Percentiles rank a stretch among this genome's conserved stretches.
Conservation (phyloP, 1,140 invertebrate species). For the Teleogryllus occipitalis region DNA sequence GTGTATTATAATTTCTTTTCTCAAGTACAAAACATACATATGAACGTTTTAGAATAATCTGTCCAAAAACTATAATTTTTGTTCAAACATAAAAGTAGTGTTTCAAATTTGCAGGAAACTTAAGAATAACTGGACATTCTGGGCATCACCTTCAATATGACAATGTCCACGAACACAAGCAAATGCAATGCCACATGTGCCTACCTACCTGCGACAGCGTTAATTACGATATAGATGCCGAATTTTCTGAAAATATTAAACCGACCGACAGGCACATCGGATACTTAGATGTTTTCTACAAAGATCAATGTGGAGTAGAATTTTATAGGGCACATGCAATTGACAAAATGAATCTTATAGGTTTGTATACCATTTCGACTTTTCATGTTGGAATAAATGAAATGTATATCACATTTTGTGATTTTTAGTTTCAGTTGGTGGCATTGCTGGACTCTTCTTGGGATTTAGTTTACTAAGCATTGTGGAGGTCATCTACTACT, state of each 20-base stretch:
- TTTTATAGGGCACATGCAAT: not conserved
- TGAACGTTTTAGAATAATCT: too few relatives aligned
- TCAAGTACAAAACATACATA: too few relatives aligned
- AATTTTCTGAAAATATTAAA: not conserved
- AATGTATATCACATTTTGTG: conserved; percentile 7
- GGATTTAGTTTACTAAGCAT: conserved; percentile 65
- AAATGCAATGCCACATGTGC: not conserved
- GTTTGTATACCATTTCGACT: not conserved
- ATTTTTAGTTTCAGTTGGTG: conserved; percentile 53
- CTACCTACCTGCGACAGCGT: not conserved
- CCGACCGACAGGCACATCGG: not conserved
- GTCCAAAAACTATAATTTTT: too few relatives aligned
- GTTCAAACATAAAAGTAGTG: too few relatives aligned
- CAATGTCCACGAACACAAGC: too few relatives aligned
- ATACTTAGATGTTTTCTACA: not conserved
- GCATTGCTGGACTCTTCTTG: conserved; percentile 64
- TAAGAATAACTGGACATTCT: too few relatives aligned
- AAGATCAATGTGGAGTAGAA: not conserved
- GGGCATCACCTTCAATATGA: too few relatives aligned
- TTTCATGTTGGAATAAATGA: not conserved
- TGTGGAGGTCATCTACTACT: conserved; percentile 63
- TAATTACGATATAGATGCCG: not conserved
- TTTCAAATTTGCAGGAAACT: too few relatives aligned
- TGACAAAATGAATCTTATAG: not conserved
- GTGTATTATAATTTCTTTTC: too few relatives aligned